phyloP scores from a whole-genome alignment of 2,797 vertebrate species.

The Apodemus agrarius region DNA sequence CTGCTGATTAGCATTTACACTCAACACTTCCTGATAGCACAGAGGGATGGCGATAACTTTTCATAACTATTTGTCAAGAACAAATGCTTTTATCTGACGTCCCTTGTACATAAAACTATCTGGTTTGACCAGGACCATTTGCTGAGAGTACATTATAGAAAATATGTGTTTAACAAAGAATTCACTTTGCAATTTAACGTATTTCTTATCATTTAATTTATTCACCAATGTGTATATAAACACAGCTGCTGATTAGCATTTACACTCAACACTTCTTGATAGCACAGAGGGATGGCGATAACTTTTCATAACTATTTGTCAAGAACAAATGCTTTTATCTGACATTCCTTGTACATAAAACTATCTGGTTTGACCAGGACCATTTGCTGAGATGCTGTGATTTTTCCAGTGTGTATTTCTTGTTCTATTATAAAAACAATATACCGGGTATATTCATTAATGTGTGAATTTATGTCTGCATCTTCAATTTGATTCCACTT shows the following conservation, averaged over 20 bases:
- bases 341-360: background rate
- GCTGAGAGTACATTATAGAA: background rate
- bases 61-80: conserved; percentile 8
- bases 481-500: background rate
- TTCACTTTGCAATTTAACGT: background rate
- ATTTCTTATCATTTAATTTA: conserved; percentile 44
- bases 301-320: conserved; percentile 21
- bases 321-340: background rate
- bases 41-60: background rate
- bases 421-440: background rate
- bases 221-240: background rate
- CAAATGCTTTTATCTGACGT: background rate
- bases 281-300: background rate
- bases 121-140: background rate
- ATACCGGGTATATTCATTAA: background rate
- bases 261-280: background rate
- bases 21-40: background rate
- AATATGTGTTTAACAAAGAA: background rate
- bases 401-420: too few species aligned
- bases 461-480: background rate
- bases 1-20: conserved; percentile 28
- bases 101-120: background rate
- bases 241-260: conserved; percentile 34
- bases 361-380: background rate
- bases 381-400: background rate